phyloP scores from a whole-genome alignment of 2,113 vertebrate species.

The Chamaetylas fuelleborni region DNA sequence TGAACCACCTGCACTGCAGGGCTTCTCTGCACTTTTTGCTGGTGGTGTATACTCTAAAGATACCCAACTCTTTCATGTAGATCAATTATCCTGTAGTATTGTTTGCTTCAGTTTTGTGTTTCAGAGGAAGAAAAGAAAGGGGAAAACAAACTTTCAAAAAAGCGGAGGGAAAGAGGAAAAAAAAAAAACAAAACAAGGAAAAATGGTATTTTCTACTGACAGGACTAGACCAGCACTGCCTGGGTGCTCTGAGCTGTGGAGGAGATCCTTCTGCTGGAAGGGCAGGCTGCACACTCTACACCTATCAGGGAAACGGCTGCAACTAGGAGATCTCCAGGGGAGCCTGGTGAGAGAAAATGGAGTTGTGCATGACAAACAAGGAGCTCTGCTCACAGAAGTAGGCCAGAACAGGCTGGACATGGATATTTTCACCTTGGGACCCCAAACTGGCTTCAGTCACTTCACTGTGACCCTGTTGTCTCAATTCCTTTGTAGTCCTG shows the following conservation, averaged over 20 bases:
- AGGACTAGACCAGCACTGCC: background rate
- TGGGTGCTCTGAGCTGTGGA: accelerated
- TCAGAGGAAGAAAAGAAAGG: background rate
- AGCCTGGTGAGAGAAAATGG: too few relatives aligned
- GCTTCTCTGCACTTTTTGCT: background rate
- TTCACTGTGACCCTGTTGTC: background rate
- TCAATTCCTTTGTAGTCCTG: accelerated
- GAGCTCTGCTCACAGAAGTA: background rate
- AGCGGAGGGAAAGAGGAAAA: accelerated
- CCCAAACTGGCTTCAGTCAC: background rate
- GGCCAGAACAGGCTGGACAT: background rate
- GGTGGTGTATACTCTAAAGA: background rate
- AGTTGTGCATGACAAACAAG: accelerated
- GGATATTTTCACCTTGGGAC: background rate
- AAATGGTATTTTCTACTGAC: background rate
- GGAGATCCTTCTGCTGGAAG: background rate
- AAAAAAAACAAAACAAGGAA: background rate
- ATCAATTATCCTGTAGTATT: background rate
- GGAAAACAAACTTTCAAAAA: background rate
- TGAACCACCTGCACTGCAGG: background rate
- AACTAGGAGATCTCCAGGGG: too few relatives aligned
- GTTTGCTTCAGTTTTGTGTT: background rate
- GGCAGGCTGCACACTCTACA: accelerated
- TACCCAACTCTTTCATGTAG: background rate
- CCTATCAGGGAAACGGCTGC: accelerated